Percentiles rank a stretch among this genome's conserved stretches.
phyloP scores from a whole-genome alignment of 1,140 invertebrate species.

The Thaumatotibia leucotreta region DNA sequence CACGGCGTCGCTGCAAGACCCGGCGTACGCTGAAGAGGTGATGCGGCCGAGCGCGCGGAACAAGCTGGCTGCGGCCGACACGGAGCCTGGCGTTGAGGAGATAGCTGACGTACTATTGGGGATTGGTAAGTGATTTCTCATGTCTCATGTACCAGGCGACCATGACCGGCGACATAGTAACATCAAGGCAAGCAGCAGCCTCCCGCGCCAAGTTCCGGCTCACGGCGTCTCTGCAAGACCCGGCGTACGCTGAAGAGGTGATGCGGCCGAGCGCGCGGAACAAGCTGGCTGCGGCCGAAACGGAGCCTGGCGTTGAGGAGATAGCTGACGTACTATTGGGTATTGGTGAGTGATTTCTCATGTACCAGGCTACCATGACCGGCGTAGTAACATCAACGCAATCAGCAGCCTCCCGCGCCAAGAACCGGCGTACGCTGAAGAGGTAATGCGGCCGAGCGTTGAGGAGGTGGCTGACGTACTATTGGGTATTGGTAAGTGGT shows the following conservation, averaged over 20 bases:
- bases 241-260: conserved; percentile 49
- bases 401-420: conserved; percentile 76
- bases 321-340: conserved; percentile 50
- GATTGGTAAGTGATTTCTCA: conserved; percentile 38
- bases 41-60: conserved; percentile 43
- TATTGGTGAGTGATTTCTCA: conserved; percentile 38
- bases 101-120: conserved; percentile 50
- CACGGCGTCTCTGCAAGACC: conserved; percentile 45
- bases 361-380: conserved; percentile 79
- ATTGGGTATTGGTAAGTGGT: conserved; percentile 53
- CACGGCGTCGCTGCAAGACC: conserved; percentile 45
- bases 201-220: conserved; percentile 78
- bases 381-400: conserved; percentile 87
- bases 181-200: conserved; percentile 77
- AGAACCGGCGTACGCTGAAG: conserved; percentile 44
- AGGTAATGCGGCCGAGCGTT: conserved; percentile 42
- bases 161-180: conserved; percentile 91
- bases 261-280: conserved; percentile 43
- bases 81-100: conserved; percentile 37
- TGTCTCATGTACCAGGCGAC: conserved; percentile 65
- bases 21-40: conserved; percentile 49
- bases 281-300: conserved; percentile 38
- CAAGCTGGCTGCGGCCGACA: conserved; percentile 38
- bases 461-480: conserved; percentile 51
- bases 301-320: conserved; percentile 37